Percentiles rank a stretch among this genome's conserved stretches.
These are phyloP conservation scores for Sebastes cheni DNA, from an alignment of 2,797 vertebrate genomes.

Conservation along the genomic window DNA sequence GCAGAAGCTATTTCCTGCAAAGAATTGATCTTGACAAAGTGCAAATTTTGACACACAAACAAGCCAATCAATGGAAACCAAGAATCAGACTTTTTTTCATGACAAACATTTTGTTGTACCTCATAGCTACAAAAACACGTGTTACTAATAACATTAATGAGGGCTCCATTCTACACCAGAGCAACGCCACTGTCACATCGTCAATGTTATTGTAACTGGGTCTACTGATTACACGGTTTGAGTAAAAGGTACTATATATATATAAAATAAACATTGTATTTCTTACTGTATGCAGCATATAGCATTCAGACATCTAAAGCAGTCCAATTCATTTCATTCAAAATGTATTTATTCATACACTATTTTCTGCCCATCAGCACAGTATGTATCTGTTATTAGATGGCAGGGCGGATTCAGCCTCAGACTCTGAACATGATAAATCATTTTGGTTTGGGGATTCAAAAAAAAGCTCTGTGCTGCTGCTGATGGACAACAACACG, in stretches of 20 bases:
- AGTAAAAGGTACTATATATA: background rate
- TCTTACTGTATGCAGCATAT: background rate
- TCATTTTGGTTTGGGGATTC: conserved; percentile 34
- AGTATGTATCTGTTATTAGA: background rate
- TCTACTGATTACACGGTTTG: background rate
- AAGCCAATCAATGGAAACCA: conserved; percentile 31
- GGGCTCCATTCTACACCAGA: background rate
- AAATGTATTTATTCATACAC: conserved; percentile 19
- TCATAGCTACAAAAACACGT: background rate
- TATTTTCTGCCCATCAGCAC: background rate
- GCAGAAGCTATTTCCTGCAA: conserved; percentile 1
- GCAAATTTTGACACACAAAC: conserved; percentile 15
- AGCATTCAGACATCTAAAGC: background rate
- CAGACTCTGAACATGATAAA: conserved; percentile 15
- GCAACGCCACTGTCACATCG: background rate
- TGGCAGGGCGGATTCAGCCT: background rate
- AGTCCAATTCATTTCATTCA: background rate
- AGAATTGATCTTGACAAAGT: conserved; percentile 6
- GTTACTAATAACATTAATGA: no score
- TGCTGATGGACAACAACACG: conserved; percentile 62
- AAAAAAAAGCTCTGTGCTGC: conserved; percentile 23
- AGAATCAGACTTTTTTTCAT: background rate
- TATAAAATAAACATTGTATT: background rate
- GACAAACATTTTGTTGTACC: background rate
- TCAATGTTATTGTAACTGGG: background rate